Base-by-base conservation (phyloP, 2,797 vertebrate species). In the Macroramphosus scolopax region DNA sequence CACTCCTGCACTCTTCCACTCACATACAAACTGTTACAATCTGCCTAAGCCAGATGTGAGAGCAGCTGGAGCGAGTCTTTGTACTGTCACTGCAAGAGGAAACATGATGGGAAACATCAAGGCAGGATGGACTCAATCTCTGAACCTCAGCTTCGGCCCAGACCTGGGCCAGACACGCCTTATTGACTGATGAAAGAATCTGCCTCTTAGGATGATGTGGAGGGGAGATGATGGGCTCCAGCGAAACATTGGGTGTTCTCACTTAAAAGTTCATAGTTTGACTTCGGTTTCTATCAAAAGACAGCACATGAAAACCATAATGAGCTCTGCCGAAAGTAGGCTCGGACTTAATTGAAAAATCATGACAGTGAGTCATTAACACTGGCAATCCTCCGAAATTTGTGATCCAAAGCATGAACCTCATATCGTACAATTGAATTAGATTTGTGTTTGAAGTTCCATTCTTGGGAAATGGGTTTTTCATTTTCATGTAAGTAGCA, bases 81-180 rank as follows among this genome's bases (percentile, higher is more conserved):
- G 83, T 82, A 76, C 72, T 87, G 81, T 88, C 81, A 61, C 73
- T 68, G 63, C 74, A 73, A 54, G 65, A 63, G 59, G 55, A 56
- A 71, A 69, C 75, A 45, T 85, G 85, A 87, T 80, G 68, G 72
- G 72, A 88, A 89, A 81, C 82, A 85, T 83, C 62, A 75, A 80
- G 50, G n/a, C n/a, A n/a, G n/a, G n/a, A n/a, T n/a, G n/a, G 72
- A 36, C 37, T 63, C 49, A 76, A 59, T 49, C 47, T 63, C 44
- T 56, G 77, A 68, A 74, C 48, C 57, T 63, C 61, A 51, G 61
- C 38, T 79, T 58, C 60, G 55, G 57, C 52, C 48, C 51, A 67
- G 73, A 72, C 49, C 59, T 63, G 57, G 64, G 50, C 57, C n/a
- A n/a, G n/a, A 51, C 41, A 41, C 51, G 54, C 49, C 37, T 43